Evolutionary conservation across 2,797 vertebrate species (phyloP).

Genomic region (Distichodus sexfasciatus): DNA sequence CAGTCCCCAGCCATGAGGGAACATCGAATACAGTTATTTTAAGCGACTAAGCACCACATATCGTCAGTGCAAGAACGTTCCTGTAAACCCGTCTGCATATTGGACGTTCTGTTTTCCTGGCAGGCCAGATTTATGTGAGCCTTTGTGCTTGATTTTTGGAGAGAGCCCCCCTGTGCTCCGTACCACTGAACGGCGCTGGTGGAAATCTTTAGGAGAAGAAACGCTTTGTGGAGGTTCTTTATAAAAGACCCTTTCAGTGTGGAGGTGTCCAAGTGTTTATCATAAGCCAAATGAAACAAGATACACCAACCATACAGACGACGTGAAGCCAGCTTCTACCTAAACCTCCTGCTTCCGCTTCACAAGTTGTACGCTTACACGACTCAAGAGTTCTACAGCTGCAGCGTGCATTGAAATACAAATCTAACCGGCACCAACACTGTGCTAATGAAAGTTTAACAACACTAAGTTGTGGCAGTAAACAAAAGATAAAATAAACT

Average conservation of each 20-base stretch:
- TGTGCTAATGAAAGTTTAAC: no score
- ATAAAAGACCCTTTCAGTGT: neutral
- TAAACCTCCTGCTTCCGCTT: no score
- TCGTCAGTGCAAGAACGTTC: neutral
- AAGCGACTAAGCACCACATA: neutral
- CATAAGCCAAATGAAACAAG: neutral
- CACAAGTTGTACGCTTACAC: no score
- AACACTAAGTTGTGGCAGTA: no score
- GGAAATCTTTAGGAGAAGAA: no score
- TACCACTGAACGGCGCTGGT: neutral
- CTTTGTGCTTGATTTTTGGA: neutral
- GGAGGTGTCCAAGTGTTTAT: neutral
- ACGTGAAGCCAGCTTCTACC: no score
- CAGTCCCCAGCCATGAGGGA: neutral
- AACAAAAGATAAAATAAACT: no score
- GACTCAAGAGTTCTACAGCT: no score
- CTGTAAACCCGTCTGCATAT: neutral
- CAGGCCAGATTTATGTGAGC: neutral
- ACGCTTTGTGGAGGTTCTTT: neutral
- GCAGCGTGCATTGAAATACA: no score
- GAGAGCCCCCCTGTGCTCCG: neutral
- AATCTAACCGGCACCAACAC: no score
- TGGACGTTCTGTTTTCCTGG: neutral
- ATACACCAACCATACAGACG: neutral
- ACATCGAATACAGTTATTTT: neutral